phyloP scores from a whole-genome alignment of 2,113 vertebrate genomes.

The Chlorodrepanis virens region DNA sequence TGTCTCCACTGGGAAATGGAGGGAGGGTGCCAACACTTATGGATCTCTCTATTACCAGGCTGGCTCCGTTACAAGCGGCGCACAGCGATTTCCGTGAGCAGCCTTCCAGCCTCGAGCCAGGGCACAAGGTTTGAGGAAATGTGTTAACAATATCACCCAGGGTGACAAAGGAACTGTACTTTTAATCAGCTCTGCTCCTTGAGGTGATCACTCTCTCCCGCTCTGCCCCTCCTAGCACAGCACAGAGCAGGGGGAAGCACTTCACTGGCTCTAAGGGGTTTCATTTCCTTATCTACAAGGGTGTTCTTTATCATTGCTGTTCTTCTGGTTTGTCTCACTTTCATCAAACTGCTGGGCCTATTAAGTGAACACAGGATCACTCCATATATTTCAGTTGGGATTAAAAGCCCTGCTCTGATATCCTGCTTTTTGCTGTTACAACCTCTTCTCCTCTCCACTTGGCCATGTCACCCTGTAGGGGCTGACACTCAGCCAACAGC shows the following conservation, averaged over 20 bases:
- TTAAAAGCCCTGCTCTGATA: not conserved
- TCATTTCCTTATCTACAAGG: not conserved
- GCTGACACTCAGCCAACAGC: not conserved
- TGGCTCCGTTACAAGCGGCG: not conserved
- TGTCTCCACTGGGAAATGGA: not conserved
- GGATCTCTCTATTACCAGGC: conserved; percentile 2
- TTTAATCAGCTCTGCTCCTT: conserved; percentile 6
- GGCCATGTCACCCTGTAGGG: not conserved
- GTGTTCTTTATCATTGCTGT: not conserved
- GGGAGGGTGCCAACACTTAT: not conserved
- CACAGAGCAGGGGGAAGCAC: not conserved
- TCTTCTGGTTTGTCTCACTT: conserved; percentile 21
- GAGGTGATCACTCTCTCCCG: not conserved
- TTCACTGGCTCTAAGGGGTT: not conserved
- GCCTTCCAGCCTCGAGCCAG: not conserved
- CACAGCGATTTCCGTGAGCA: not conserved
- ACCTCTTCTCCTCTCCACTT: not conserved
- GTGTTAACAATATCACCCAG: not conserved
- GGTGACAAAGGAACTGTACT: not conserved
- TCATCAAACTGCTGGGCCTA: not conserved
- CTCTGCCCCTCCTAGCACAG: not conserved
- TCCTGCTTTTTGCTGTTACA: not conserved
- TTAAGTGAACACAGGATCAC: not conserved
- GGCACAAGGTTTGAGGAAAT: not conserved
- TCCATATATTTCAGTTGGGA: not conserved